These are phyloP conservation scores for Pocota personata DNA, from an alignment of 2,888 invertebrate genomes.

Conservation along the genomic window DNA sequence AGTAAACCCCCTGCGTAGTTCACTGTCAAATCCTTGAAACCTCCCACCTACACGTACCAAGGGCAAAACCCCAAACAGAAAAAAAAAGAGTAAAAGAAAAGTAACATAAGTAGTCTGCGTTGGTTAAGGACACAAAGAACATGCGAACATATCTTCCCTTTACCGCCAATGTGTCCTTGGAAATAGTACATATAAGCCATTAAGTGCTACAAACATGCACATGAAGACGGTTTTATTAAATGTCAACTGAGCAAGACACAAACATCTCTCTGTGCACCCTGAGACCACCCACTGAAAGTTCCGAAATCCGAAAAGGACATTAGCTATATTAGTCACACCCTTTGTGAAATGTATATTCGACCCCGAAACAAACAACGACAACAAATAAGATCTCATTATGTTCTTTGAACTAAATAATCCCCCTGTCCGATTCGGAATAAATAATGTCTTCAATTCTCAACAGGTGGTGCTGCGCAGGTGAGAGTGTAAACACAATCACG, in stretches of 20 bases:
- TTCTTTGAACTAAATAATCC: slow-evolving; percentile 70
- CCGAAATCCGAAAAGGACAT: slow-evolving; percentile 64
- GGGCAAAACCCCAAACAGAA: background rate
- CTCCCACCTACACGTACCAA: slow-evolving; percentile 11
- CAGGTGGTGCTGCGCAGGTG: slow-evolving; percentile 65
- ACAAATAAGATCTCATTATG: slow-evolving; percentile 72
- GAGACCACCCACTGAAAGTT: slow-evolving; percentile 55
- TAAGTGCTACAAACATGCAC: slow-evolving; percentile 58
- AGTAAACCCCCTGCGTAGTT: background rate
- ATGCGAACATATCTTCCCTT: slow-evolving; percentile 17
- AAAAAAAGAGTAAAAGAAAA: background rate
- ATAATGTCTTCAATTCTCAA: slow-evolving; percentile 69
- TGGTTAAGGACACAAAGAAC: slow-evolving; percentile 33
- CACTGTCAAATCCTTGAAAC: slow-evolving; percentile 16
- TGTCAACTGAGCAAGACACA: slow-evolving; percentile 48
- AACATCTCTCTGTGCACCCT: background rate
- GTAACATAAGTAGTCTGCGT: slow-evolving; percentile 45
- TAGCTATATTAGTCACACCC: slow-evolving; percentile 72
- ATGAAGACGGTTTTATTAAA: slow-evolving; percentile 70
- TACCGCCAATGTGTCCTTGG: slow-evolving; percentile 33
- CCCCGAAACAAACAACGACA: slow-evolving; percentile 53
- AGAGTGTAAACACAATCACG: slow-evolving; percentile 52
- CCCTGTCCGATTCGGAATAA: slow-evolving; percentile 62
- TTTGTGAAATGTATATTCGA: slow-evolving; percentile 51
- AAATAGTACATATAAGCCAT: slow-evolving; percentile 62